phyloP scores from a whole-genome alignment of 2,888 invertebrate species.

The Pristionchus mayeri region DNA sequence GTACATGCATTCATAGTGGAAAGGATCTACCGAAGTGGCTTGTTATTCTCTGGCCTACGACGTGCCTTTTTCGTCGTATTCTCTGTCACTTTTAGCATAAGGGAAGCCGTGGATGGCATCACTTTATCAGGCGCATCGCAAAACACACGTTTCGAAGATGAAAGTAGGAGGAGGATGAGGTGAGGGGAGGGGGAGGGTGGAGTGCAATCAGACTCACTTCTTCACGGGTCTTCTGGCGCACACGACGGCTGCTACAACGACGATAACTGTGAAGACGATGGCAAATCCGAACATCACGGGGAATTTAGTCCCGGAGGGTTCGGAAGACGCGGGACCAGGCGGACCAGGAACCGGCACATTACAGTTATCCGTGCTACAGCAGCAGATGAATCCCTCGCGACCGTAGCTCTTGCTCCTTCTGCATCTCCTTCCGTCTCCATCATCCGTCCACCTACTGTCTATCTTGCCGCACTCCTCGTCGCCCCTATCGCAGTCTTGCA shows the following conservation, averaged over 20 bases:
- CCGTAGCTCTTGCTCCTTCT: background rate
- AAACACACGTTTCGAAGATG: background rate
- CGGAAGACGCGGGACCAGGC: too few species aligned
- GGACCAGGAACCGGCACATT: background rate
- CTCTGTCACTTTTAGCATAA: background rate
- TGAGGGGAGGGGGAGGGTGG: background rate
- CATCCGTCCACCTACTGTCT: background rate
- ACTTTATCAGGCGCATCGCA: background rate
- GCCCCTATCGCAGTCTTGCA: constrained; percentile 65
- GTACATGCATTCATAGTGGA: background rate
- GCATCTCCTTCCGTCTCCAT: background rate
- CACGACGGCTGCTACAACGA: background rate
- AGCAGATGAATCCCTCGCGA: background rate
- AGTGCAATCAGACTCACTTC: background rate
- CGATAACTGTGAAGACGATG: background rate
- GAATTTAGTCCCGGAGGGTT: too few species aligned
- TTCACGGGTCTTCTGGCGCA: background rate
- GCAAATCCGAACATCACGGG: background rate
- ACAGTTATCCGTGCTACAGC: background rate
- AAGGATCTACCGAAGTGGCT: background rate
- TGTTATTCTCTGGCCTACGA: background rate
- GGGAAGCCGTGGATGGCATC: background rate
- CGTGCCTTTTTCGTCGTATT: constrained; percentile 2
- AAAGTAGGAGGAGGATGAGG: background rate
- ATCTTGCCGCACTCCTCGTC: constrained; percentile 47